A percentile compares a stretch with the other conserved stretches of the same genome.
These are phyloP conservation scores for Kryphioiulus occultus DNA, from an alignment of 2,888 invertebrate species.

Conservation along the genomic window DNA sequence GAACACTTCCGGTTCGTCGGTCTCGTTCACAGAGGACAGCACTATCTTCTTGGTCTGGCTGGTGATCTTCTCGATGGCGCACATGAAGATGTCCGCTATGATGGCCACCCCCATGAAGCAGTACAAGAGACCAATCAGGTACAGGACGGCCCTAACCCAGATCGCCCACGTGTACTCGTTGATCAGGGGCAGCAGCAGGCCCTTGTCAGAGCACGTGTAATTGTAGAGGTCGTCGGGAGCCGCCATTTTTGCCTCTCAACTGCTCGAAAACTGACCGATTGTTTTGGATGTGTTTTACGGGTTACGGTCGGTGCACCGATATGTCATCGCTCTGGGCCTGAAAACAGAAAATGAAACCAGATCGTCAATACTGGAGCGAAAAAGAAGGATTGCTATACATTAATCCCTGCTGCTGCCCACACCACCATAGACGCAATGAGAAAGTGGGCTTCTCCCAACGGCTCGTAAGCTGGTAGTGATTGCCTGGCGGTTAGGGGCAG, in stretches of 20 bases:
- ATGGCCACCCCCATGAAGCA: slow-evolving; percentile 69
- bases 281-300: background rate
- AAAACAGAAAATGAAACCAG: background rate
- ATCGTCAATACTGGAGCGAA: no score
- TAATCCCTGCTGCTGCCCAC: no score
- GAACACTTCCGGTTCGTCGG: slow-evolving; percentile 64
- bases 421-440: no score
- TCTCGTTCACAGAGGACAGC: slow-evolving; percentile 56
- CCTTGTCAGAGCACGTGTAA: slow-evolving; percentile 57
- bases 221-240: slow-evolving; percentile 46
- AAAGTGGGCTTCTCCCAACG: no score
- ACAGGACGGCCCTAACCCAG: slow-evolving; percentile 63
- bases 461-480: no score
- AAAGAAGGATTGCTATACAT: no score
- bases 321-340: background rate
- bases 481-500: no score
- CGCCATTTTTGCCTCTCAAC: background rate
- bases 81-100: slow-evolving; percentile 70
- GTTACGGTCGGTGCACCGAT: background rate
- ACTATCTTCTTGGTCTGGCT: slow-evolving; percentile 65
- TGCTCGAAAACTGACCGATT: background rate
- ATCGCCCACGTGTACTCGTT: slow-evolving; percentile 65
- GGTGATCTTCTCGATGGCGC: slow-evolving; percentile 68
- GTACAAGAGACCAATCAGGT: slow-evolving; percentile 66
- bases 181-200: slow-evolving; percentile 64